phyloP scores from a whole-genome alignment of 2,888 invertebrate species.

The Ophion ventricosus region DNA sequence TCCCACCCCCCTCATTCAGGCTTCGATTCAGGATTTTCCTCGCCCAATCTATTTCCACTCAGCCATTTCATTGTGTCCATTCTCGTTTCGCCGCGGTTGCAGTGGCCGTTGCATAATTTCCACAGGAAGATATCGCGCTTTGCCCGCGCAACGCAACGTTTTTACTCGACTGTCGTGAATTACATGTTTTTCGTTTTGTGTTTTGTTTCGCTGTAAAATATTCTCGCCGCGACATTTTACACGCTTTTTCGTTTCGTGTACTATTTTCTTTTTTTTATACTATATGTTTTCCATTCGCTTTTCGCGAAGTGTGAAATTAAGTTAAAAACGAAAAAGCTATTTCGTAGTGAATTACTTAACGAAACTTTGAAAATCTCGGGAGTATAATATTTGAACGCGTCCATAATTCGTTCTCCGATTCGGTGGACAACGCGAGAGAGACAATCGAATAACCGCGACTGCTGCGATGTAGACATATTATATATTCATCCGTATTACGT shows the following conservation, averaged over 20 bases:
- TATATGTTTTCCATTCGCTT: not conserved
- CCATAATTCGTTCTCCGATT: too few relatives aligned
- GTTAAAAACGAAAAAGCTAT: not conserved
- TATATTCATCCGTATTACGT: constrained; percentile 1
- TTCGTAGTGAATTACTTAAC: not conserved
- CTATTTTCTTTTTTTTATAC: not conserved
- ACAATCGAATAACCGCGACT: not conserved
- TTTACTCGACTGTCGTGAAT: constrained; percentile 13
- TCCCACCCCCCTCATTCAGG: not conserved
- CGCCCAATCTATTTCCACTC: constrained; percentile 34
- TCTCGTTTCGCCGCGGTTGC: not conserved
- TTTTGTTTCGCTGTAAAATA: not conserved
- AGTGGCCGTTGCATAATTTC: constrained; percentile 2
- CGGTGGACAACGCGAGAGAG: too few relatives aligned
- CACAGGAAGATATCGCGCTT: constrained; percentile 23
- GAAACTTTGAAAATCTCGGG: not conserved
- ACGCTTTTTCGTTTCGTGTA: not conserved
- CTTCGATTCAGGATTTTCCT: constrained; percentile 4
- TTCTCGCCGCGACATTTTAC: not conserved
- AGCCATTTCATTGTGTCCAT: constrained; percentile 12
- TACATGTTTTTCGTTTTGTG: not conserved
- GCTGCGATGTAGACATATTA: not conserved
- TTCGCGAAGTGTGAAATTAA: not conserved
- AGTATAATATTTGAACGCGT: too few relatives aligned
- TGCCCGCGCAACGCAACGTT: constrained; percentile 14